Percentiles rank a stretch among this genome's conserved stretches.
phyloP scores from a whole-genome alignment of 2,888 invertebrate species.

The Nomada ferruginata region DNA sequence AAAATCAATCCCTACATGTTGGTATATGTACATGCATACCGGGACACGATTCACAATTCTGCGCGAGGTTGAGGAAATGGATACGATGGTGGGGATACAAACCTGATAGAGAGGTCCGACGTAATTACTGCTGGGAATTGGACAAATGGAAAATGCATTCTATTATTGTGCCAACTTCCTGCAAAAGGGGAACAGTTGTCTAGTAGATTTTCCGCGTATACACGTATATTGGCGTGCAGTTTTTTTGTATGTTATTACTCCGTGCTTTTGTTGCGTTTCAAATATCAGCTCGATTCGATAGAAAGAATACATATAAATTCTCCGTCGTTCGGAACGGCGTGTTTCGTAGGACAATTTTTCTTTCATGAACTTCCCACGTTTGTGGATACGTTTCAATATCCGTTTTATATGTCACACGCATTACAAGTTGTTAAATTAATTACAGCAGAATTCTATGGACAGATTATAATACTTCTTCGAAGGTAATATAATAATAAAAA shows the following conservation, averaged over 20 bases:
- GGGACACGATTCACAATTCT: slow-evolving; percentile 8
- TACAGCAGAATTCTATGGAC: too few species aligned
- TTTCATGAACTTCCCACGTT: slow-evolving; percentile 12
- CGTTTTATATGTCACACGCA: not conserved
- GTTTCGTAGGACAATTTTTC: slow-evolving; percentile 27
- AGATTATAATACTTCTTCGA: too few species aligned
- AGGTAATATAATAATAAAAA: too few species aligned
- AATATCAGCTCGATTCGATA: slow-evolving; percentile 14
- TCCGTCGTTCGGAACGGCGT: slow-evolving; percentile 21
- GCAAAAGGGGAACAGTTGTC: slow-evolving; percentile 43
- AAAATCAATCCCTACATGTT: slow-evolving; percentile 44
- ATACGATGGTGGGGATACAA: slow-evolving; percentile 39
- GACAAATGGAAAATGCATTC: slow-evolving; percentile 75
- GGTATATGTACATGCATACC: slow-evolving; percentile 38
- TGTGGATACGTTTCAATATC: not conserved
- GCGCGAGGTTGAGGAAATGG: slow-evolving; percentile 4
- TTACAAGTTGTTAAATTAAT: too few species aligned
- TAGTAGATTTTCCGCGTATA: not conserved
- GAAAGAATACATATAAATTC: slow-evolving; percentile 20
- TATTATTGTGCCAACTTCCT: slow-evolving; percentile 68
- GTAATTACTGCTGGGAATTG: slow-evolving; percentile 77
- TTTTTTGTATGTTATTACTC: not conserved
- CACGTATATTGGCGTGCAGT: not conserved
- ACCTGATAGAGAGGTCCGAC: slow-evolving; percentile 66
- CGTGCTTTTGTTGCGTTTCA: not conserved